Evolutionary conservation across 2,113 vertebrate species (phyloP).

Genomic region (Mystacornis crossleyi): DNA sequence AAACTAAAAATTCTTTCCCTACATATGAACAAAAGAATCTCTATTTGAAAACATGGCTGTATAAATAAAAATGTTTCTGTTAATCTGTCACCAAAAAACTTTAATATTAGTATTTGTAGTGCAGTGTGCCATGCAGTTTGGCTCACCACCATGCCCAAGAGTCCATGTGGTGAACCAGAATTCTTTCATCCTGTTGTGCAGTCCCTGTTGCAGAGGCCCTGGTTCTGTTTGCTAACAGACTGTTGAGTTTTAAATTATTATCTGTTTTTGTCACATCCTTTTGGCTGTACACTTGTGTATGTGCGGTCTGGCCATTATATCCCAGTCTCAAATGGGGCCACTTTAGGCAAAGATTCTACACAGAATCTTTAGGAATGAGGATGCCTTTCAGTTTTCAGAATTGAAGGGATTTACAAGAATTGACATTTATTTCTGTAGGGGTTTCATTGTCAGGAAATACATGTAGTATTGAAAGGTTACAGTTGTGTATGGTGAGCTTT

Average conservation of each 20-base stretch:
- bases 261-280: neutral
- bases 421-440: neutral
- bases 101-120: neutral
- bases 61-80: neutral
- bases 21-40: neutral
- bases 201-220: neutral
- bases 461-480: neutral
- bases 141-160: neutral
- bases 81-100: neutral
- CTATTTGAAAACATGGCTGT: neutral
- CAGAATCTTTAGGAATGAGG: neutral
- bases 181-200: neutral
- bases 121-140: neutral
- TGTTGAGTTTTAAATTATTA: neutral
- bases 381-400: neutral
- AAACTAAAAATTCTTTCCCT: neutral
- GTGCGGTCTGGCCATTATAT: neutral
- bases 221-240: neutral
- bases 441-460: neutral
- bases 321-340: neutral
- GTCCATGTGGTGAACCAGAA: neutral
- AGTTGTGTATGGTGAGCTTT: neutral
- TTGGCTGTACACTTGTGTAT: fast-evolving
- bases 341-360: neutral
- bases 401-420: neutral